These are phyloP conservation scores for Polydrusus tereticollis DNA, from an alignment of 2,888 invertebrate genomes.

Conservation along the genomic window DNA sequence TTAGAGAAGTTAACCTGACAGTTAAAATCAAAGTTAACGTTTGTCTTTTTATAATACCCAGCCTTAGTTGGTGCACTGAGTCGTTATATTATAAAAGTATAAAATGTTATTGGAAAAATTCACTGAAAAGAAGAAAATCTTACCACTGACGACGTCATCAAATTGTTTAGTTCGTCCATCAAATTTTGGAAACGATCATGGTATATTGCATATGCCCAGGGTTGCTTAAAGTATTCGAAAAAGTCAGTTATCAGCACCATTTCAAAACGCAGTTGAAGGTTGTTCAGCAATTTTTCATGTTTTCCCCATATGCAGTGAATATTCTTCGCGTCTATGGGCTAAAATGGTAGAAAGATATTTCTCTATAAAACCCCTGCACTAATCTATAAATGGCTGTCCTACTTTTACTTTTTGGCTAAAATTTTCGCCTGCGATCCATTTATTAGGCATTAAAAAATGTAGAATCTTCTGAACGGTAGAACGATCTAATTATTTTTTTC, in stretches of 20 bases:
- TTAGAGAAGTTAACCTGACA: too few relatives aligned
- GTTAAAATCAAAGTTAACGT: too few relatives aligned
- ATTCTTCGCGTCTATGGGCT: conserved; percentile 73
- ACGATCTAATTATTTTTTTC: too few relatives aligned
- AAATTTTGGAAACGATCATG: conserved; percentile 72
- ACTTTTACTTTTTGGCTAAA: too few relatives aligned
- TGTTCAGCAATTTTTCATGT: conserved; percentile 80
- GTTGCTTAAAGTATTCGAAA: conserved; percentile 75
- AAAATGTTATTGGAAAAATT: too few relatives aligned
- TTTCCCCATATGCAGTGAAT: conserved; percentile 77
- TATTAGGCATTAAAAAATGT: too few relatives aligned
- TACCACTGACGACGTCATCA: conserved; percentile 54
- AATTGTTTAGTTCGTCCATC: conserved; percentile 54
- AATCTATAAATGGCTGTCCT: too few relatives aligned
- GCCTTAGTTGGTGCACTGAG: too few relatives aligned
- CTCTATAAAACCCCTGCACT: too few relatives aligned
- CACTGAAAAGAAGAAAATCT: neutral
- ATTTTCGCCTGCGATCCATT: neutral
- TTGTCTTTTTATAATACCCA: too few relatives aligned
- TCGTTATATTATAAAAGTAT: neutral
- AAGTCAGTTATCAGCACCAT: conserved; percentile 75
- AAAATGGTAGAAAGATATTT: conserved; percentile 40
- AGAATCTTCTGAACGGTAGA: too few relatives aligned
- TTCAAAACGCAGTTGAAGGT: conserved; percentile 74
- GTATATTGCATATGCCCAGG: conserved; percentile 76